A percentile compares a stretch with the other conserved stretches of the same genome.
These are phyloP conservation scores for Delichon dasypus DNA, from an alignment of 2,797 vertebrate genomes.

Conservation along the genomic window DNA sequence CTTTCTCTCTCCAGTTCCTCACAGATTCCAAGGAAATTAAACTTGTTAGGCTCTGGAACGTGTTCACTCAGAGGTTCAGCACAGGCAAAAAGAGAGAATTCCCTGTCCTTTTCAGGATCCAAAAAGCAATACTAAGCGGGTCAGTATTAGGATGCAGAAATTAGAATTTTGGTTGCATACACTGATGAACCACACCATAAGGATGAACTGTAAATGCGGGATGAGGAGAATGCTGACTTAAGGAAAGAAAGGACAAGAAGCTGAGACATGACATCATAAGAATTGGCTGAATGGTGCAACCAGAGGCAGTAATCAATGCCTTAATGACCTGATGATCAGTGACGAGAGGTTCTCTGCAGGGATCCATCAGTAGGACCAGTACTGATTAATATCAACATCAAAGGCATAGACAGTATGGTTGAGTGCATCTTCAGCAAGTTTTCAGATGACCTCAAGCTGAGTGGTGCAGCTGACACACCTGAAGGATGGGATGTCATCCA, in stretches of 20 bases:
- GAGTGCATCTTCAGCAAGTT: neutral
- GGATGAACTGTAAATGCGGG: neutral
- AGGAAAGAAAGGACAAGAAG: neutral
- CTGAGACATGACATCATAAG: neutral
- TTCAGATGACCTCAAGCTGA: neutral
- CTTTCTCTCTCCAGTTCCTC: neutral
- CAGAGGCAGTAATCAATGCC: neutral
- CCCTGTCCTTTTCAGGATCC: neutral
- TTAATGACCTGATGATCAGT: neutral
- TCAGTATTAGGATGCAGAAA: neutral
- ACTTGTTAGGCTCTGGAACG: neutral
- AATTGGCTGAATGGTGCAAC: neutral
- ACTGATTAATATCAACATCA: neutral
- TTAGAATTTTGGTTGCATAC: neutral
- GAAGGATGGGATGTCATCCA: neutral
- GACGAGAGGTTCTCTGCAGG: no score
- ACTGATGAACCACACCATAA: neutral
- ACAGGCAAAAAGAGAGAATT: neutral
- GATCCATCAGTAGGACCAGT: rapidly evolving
- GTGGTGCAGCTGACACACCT: rapidly evolving
- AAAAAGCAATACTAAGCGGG: neutral
- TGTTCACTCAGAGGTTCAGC: neutral
- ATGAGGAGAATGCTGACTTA: neutral
- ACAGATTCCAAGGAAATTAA: neutral
- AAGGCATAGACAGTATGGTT: rapidly evolving